Conservation (phyloP, 2,888 invertebrate species). For the Melieria picta region DNA sequence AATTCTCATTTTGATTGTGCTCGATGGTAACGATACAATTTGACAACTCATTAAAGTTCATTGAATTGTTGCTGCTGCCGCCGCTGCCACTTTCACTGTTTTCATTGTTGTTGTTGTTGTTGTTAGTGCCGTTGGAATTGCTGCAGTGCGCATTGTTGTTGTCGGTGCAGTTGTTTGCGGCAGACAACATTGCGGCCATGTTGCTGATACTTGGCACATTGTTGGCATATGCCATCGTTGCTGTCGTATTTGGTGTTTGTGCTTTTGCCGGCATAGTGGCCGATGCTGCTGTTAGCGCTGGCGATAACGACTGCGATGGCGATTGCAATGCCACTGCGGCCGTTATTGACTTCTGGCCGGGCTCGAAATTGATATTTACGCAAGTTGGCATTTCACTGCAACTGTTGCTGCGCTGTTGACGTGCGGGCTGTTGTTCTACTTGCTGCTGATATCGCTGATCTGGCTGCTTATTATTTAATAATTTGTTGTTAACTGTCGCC, state of each 20-base stretch:
- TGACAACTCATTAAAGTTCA: constrained; percentile 67
- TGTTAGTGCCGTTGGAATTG: constrained; percentile 20
- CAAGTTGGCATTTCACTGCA: constrained; percentile 51
- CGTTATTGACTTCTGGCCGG: constrained; percentile 33
- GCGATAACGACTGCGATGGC: constrained; percentile 31
- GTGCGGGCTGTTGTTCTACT: constrained; percentile 36
- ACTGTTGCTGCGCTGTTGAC: constrained; percentile 58
- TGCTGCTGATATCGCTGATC: constrained; percentile 33
- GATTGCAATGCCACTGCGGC: constrained; percentile 33
- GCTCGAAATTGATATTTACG: constrained; percentile 35
- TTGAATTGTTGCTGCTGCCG: constrained; percentile 61
- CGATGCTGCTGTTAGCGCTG: constrained; percentile 22
- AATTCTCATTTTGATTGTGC: constrained; percentile 56
- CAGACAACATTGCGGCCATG: constrained; percentile 33
- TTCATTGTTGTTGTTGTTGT: not conserved
- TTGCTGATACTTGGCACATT: constrained; percentile 35
- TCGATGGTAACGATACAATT: constrained; percentile 67
- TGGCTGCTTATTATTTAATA: constrained; percentile 21
- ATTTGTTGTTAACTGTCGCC: constrained; percentile 28
- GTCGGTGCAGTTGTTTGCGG: constrained; percentile 33
- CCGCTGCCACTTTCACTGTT: not conserved
- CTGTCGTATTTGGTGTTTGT: constrained; percentile 2
- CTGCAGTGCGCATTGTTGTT: constrained; percentile 9
- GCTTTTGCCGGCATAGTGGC: constrained; percentile 13
- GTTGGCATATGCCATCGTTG: constrained; percentile 17